Evolutionary conservation across 2,888 invertebrate species (phyloP).

Genomic region (Slavum lentiscoides): DNA sequence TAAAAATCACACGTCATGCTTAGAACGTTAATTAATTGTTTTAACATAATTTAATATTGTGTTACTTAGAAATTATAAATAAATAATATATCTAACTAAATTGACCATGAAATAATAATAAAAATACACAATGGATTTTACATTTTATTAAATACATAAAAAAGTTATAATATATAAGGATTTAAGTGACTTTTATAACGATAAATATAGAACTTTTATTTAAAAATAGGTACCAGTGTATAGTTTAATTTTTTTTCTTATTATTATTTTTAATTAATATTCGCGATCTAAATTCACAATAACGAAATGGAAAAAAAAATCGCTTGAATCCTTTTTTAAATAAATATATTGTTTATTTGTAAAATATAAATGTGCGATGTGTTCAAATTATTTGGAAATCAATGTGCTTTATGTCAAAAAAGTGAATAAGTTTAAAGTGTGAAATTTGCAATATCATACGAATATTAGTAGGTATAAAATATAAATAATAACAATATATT

Average conservation of each 20-base stretch:
- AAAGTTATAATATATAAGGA: no score
- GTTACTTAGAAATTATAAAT: conserved; percentile 39
- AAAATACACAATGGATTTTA: no score
- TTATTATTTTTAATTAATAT: no score
- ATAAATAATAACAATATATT: not conserved
- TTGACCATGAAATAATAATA: no score
- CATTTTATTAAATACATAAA: no score
- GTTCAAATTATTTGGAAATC: conserved; percentile 5
- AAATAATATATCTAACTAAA: no score
- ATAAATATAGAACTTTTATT: no score
- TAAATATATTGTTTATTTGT: not conserved
- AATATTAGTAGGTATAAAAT: not conserved
- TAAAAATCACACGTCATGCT: conserved; percentile 30
- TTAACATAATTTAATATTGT: conserved; percentile 16
- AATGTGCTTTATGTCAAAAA: not conserved
- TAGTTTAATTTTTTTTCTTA: no score
- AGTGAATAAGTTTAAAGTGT: not conserved
- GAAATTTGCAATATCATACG: not conserved
- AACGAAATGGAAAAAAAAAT: not conserved
- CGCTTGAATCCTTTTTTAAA: not conserved
- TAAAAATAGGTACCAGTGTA: no score
- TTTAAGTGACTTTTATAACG: no score
- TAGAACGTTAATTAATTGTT: conserved; percentile 45
- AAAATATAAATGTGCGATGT: not conserved
- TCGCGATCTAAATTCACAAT: not conserved